These are phyloP conservation scores for Papilio helenus DNA, from an alignment of 1,140 invertebrate species.

Conservation along the genomic window DNA sequence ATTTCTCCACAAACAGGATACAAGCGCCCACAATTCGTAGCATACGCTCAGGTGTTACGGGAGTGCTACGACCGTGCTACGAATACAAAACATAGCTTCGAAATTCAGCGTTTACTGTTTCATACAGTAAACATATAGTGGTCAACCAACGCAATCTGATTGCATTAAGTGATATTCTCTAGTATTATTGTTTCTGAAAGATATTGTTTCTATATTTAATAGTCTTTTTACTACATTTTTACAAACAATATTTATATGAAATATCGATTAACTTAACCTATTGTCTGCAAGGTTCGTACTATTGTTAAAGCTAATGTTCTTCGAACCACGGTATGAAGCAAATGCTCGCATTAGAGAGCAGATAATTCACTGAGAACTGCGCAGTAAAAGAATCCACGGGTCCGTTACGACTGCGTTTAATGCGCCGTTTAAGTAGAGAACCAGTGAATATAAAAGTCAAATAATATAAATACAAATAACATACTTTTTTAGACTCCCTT, in stretches of 20 bases:
- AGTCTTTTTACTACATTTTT: too few species aligned
- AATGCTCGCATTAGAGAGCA: conserved; percentile 20
- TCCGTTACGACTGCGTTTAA: conserved; percentile 20
- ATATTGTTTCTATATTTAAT: background rate
- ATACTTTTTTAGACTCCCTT: background rate
- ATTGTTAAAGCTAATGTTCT: conserved; percentile 24
- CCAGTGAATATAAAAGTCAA: conserved; percentile 16
- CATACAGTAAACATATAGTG: background rate
- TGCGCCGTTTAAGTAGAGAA: conserved; percentile 13
- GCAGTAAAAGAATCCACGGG: conserved; percentile 17
- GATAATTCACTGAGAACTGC: conserved; percentile 24
- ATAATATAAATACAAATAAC: conserved; percentile 9
- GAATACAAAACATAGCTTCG: conserved; percentile 39
- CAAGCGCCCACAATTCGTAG: conserved; percentile 14
- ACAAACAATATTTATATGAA: background rate
- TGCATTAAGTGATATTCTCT: background rate
- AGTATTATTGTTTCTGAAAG: background rate
- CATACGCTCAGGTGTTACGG: conserved; percentile 57
- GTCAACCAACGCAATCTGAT: background rate
- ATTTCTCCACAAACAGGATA: conserved; percentile 26
- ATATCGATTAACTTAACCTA: conserved; percentile 1
- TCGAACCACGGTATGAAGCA: conserved; percentile 1
- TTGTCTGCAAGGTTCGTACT: background rate
- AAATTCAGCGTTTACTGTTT: conserved; percentile 34
- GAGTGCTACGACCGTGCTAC: conserved; percentile 51